Base-by-base conservation (phyloP, 2,797 vertebrate species). In the Manis pentadactyla region DNA sequence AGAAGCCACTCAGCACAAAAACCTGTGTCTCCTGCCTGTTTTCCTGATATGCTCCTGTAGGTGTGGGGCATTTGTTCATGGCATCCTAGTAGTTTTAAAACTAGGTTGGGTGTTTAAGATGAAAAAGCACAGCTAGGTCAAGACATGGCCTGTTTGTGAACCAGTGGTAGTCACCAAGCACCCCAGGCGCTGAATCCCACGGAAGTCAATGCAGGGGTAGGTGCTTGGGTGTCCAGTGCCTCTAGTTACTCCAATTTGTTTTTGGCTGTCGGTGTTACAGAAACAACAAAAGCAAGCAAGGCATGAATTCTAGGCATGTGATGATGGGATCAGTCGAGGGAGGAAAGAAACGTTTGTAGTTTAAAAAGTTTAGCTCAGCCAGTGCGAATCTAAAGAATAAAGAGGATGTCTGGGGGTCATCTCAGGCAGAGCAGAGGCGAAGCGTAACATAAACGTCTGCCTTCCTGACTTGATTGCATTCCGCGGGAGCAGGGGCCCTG, bases 401-500 rank as follows among this genome's bases (percentile, higher is more conserved):
- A 92, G 7, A 11, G 10, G 12, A 13, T 18, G 1, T 82, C 31
- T 51, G 25, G 79, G 42, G 8, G 53, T 66, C 31, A 15, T 49
- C 34, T n/a, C 34, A 57, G 2, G 7, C 29, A 49, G 49, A 46
- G 21, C 10, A 64, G n/a, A 49, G 7, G 31, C n/a, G 29, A 68
- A 17, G 19, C 7, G 6, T 37, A 73, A 25, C 1, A 49, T 59
- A 13, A 23, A 25, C 0, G 1, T 31, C 19, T 25, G n/a, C 55
- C 68, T 66, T 34, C 87, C 74, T 31, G 53, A 14, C n/a, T 82
- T 68, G 61, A n/a, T 3, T 31, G 46, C 13, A 10, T 63, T 92
- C 68, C 19, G 3, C 23, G 27, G 49, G 77, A 88, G 17, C 81
- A 83, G 19, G 27, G 23, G 0, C 9, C 27, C 27, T 86, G 77